Percentiles rank a stretch among this genome's conserved stretches.
These are phyloP conservation scores for Pangasius krempfi DNA, from an alignment of 2,797 vertebrate species.

Conservation along the genomic window DNA sequence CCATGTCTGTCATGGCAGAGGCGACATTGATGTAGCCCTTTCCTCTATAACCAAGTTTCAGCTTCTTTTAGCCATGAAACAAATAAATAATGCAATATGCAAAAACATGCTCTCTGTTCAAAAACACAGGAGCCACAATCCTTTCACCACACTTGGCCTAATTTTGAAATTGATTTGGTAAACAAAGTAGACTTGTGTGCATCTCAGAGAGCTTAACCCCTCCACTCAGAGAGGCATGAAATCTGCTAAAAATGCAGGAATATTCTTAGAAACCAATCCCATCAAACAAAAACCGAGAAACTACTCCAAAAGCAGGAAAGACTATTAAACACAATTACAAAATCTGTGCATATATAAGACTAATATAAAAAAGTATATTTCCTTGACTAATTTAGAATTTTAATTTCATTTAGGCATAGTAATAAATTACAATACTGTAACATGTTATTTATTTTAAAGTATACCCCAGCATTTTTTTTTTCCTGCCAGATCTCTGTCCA, in stretches of 20 bases:
- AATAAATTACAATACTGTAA: neutral
- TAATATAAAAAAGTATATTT: neutral
- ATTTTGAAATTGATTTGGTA: slow-evolving; percentile 31
- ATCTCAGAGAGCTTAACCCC: slow-evolving; percentile 18
- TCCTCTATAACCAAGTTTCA: neutral
- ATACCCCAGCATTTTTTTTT: neutral
- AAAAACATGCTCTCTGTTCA: slow-evolving; percentile 22
- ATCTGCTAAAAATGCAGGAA: slow-evolving; percentile 24
- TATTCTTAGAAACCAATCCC: slow-evolving; percentile 25
- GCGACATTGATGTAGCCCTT: slow-evolving; percentile 29
- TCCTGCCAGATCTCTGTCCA: neutral
- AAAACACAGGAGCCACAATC: slow-evolving; percentile 24
- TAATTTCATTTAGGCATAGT: neutral
- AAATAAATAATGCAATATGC: slow-evolving; percentile 20
- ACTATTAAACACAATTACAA: neutral
- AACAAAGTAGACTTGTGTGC: slow-evolving; percentile 28
- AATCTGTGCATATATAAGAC: neutral
- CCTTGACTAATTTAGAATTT: neutral
- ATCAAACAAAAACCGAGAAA: neutral
- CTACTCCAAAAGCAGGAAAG: neutral
- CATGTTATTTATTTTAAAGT: neutral
- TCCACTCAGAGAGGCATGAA: slow-evolving; percentile 19
- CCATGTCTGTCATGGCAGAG: slow-evolving; percentile 31
- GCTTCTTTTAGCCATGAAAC: neutral
- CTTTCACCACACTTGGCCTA: slow-evolving; percentile 30